Base-by-base conservation (phyloP, 2,113 vertebrate genomes). In the Pipa parva region DNA sequence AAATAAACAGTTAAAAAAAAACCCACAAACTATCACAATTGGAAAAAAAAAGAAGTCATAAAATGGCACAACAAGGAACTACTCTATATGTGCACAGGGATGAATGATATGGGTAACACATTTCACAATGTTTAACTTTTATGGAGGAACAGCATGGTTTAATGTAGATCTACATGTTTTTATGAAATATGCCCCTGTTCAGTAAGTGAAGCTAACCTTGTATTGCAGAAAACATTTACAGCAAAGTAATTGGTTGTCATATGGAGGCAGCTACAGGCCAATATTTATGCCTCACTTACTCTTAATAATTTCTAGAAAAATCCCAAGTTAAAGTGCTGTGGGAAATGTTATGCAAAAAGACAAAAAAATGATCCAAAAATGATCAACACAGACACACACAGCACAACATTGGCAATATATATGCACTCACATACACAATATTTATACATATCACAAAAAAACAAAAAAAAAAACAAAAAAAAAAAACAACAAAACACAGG, bases 201-300 rank as follows among this genome's bases (percentile, higher is more conserved):
- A 56, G 73, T 81, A 77, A 48, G 15, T 61, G 68, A 33, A 73
- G 63, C 63, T 72, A 63, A 20, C 74, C 64, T 64, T 57, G 45
- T 57, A 8, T 56, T 69, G 62, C 74, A 68, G 62, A 55, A 39
- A 52, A 21, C n/a, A 39, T 10, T 11, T 20, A 22, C 13, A 78
- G 72, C 17, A n/a, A 52, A 77, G 33, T 54, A 79, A 67, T 72
- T 59, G 33, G 65, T 74, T 78, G 77, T 72, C 60, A 72, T 63
- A 39, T 31, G 55, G 31, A 56, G 26, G 57, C 46, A 48, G 52
- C 52, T 28, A 45, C 33, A 22, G 39, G 51, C 50, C 21, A 64
- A 42, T 27, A 31, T 26, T 22, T 56, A 55, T n/a, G 50, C 36
- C 36, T 52, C 54, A 64, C 26, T 64, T 64, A 64, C 36, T 63